Evolutionary conservation across 2,113 vertebrate genomes (phyloP).

Genomic region (Acinonyx jubatus): DNA sequence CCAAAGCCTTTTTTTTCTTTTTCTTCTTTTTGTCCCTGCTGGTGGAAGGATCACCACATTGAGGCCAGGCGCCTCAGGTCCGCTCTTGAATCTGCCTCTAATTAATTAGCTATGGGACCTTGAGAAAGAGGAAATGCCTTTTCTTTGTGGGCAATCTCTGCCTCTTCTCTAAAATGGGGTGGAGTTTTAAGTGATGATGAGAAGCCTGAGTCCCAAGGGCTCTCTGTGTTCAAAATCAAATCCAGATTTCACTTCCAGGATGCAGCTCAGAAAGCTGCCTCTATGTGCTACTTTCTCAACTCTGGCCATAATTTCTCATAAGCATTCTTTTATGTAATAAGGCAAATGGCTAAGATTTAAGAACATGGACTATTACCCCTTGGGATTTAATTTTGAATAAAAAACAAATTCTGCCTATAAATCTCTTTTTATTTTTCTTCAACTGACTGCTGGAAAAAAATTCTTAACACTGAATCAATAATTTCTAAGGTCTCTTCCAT

Average conservation of each 20-base stretch:
- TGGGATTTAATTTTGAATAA: slow-evolving; percentile 36
- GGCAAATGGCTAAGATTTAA: slow-evolving; percentile 7
- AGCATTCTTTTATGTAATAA: neutral
- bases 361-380: neutral
- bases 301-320: neutral
- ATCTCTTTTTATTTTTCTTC: slow-evolving; percentile 1
- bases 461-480: neutral
- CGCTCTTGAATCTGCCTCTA: neutral
- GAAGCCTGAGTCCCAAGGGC: too few relatives aligned
- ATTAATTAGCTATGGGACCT: neutral
- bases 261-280: neutral
- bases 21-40: neutral
- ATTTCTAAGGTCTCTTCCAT: neutral
- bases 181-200: neutral
- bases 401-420: slow-evolving; percentile 10
- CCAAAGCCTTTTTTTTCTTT: neutral
- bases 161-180: neutral
- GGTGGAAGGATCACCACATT: neutral
- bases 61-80: neutral
- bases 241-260: neutral
- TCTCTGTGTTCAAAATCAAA: neutral
- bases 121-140: neutral
- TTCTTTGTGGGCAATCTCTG: neutral
- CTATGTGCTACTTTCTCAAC: neutral
- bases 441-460: neutral